Evolutionary conservation across 2,888 invertebrate species (phyloP).

Genomic region (Tetranychus piercei): DNA sequence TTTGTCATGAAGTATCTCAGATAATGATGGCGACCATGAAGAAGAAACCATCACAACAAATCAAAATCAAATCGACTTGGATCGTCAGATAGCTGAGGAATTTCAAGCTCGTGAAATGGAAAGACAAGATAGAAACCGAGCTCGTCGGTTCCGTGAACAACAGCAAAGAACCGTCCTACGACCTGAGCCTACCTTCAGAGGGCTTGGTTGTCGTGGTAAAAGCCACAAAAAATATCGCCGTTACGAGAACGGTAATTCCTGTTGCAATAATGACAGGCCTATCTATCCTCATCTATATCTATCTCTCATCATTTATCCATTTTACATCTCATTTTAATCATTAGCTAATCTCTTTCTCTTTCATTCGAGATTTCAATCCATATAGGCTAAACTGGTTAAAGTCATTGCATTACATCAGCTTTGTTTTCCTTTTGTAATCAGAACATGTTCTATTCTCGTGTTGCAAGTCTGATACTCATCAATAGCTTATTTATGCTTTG

Average conservation of each 20-base stretch:
- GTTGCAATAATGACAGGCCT: not conserved
- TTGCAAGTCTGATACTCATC: no score
- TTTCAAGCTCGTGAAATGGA: not conserved
- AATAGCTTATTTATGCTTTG: no score
- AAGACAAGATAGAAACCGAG: conserved; percentile 7
- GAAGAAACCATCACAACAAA: not conserved
- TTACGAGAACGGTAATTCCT: conserved; percentile 19
- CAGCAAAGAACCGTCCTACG: conserved; percentile 11
- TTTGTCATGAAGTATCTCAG: not conserved
- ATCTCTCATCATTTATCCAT: not conserved
- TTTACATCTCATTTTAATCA: not conserved
- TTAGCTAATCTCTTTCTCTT: no score
- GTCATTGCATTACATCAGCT: no score
- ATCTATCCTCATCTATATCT: not conserved
- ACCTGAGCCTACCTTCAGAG: conserved; percentile 19
- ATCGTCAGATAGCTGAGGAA: not conserved
- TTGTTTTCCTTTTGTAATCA: no score
- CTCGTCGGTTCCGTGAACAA: conserved; percentile 3
- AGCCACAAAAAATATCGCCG: conserved; percentile 22
- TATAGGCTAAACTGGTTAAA: no score
- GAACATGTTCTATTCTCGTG: no score
- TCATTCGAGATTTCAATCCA: no score
- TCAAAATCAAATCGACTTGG: not conserved
- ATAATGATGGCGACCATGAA: not conserved
- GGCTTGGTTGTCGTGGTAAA: conserved; percentile 19